Evolutionary conservation across 2,113 vertebrate species (phyloP).

Genomic region (Porphyrio hochstetteri): DNA sequence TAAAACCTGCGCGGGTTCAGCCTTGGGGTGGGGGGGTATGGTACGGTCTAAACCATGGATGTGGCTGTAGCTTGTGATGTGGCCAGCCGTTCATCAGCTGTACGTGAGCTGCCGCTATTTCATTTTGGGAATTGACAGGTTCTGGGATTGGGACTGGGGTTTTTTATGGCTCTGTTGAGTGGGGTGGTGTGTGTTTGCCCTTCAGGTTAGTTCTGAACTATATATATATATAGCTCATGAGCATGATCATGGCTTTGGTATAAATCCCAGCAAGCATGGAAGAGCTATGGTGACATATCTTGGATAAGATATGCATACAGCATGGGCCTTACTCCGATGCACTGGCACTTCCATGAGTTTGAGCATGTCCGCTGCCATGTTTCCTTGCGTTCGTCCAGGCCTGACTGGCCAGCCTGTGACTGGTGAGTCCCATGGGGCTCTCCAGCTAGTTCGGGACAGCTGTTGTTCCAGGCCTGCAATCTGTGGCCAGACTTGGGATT

Average conservation of each 20-base stretch:
- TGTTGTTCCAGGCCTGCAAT: background rate
- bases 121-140: background rate
- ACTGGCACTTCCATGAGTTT: accelerated
- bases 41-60: accelerated
- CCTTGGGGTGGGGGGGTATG: accelerated
- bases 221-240: too few species aligned
- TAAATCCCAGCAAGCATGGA: too few species aligned
- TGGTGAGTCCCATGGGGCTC: background rate
- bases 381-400: accelerated
- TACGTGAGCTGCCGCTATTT: accelerated
- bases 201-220: background rate
- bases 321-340: accelerated
- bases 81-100: accelerated
- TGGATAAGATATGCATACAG: accelerated
- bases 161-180: too few species aligned
- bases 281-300: background rate
- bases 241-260: background rate
- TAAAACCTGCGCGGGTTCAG: background rate
- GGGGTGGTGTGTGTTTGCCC: too few species aligned
- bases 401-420: background rate
- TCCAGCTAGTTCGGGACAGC: background rate
- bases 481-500: accelerated
- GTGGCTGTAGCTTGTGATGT: background rate
- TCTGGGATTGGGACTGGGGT: too few species aligned
- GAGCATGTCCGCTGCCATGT: accelerated